Evolutionary conservation across 2,113 vertebrate genomes (phyloP), one percentile per base, ranked within the genome.

Genomic region (Sinocyclocheilus anshuiensis): DNA sequence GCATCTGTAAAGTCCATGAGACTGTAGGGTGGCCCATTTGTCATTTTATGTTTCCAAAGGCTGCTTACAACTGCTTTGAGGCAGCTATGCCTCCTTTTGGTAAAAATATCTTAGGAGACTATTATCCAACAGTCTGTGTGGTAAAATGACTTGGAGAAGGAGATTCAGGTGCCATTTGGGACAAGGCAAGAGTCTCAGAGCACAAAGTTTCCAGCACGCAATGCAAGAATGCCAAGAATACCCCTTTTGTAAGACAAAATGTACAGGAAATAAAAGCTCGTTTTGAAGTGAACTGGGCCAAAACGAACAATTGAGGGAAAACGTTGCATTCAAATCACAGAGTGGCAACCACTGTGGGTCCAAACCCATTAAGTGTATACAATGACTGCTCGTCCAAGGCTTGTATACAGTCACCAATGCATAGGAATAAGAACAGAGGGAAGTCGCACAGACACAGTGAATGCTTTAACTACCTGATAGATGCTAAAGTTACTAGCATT

Each of bases 321-420:
- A 42, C 4, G 11, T 55, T 39, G 59, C 71, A 87, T 81, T 86
- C 45, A 77, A 42, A 75, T 80, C 61, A 77, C 8, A 61, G 20
- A 3, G 36, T 18, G 63, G 53, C 1, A 13, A 13, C 33, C 63
- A 63, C 18, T 77, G 67, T 82, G 76, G 81, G 63, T 67, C 81
- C 50, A 53, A 72, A 86, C 42, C 65, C 26, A 55, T 65, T 67
- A 76, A 72, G 63, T 61, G 48, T 84, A 82, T 71, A 83, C 72
- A 53, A 86, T 45, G 80, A 53, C 48, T 8, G n/a, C 20, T 86
- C 77, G 57, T 84, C 75, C 77, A 76, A 76, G 77, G 39, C 75
- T 85, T 85, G 83, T 85, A 86, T 89, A 85, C 83, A 87, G 57
- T 29, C 63, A 86, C 53, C 63, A 65, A 4, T n/a, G 87, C 84